phyloP scores from a whole-genome alignment of 2,113 vertebrate genomes.

The Etheostoma cragini region DNA sequence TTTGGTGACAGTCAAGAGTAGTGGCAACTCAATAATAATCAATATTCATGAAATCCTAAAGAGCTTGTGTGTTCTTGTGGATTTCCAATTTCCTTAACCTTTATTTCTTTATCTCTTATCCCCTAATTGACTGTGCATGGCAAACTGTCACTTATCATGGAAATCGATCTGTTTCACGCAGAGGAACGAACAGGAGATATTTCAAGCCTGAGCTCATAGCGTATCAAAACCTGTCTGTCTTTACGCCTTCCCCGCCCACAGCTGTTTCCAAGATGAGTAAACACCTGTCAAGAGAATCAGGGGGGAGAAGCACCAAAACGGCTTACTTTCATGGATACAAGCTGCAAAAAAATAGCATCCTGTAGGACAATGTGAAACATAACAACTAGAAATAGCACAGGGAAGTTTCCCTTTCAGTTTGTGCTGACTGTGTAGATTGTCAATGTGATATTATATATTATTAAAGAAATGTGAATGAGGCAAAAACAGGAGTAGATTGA shows the following conservation, averaged over 20 bases:
- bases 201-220: constrained; percentile 53
- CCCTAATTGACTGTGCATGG: background rate
- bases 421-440: background rate
- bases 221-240: constrained; percentile 32
- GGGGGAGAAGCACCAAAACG: background rate
- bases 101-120: background rate
- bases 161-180: constrained; percentile 47
- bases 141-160: constrained; percentile 46
- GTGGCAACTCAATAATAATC: background rate
- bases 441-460: background rate
- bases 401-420: constrained; percentile 17
- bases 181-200: constrained; percentile 33
- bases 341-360: constrained; percentile 36
- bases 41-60: too few relatives aligned
- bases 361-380: constrained; percentile 35
- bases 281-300: constrained; percentile 42
- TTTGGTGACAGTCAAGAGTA: background rate
- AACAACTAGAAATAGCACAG: constrained; percentile 46
- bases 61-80: background rate
- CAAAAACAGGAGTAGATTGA: background rate
- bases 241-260: background rate
- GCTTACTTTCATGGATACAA: constrained; percentile 26
- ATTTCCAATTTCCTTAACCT: background rate
- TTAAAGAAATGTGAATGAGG: background rate
- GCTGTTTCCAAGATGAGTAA: constrained; percentile 38